Base-by-base conservation (phyloP, 2,113 vertebrate genomes). In the Hassar affinis region DNA sequence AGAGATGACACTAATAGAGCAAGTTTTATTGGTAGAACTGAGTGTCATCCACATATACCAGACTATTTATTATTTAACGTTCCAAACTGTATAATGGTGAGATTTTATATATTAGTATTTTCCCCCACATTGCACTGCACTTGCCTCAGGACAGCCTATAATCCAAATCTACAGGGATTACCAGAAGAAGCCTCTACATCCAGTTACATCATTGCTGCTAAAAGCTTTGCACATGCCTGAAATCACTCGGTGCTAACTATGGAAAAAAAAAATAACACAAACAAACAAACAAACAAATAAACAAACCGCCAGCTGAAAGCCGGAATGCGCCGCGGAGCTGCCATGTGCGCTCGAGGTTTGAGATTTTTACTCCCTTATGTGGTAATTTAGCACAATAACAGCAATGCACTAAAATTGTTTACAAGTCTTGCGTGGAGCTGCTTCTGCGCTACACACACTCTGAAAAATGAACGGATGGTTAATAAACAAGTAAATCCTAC, bases 141-240 rank as follows among this genome's bases (percentile, higher is more conserved):
- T 78, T 6, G 52, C 33, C 64, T 62, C 33, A 72, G 59, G 59
- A 72, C 38, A 78, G 38, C 22, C 25, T 52, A 45, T 35, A 80
- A 79, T 51, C 78, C 51, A 54, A 78, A 47, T 51, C 79, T 79
- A 42, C 12, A 49, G 47, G 76, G 76, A 78, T 74, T 74, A 78
- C 25, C 27, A 71, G 57, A 69, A 77, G 52, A 77, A 81, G 27
- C 52, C 15, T 27, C 69, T 77, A 80, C 14, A 57, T 51, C 56
- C 81, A 10, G 30, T 81, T 81, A 77, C 61, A 82, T 75, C 80
- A 76, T 25, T 74, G 30, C 75, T 61, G 59, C 42, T 82, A 80
- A 85, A 72, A 79, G 57, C 78, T 82, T 80, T 82, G 85, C 75
- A 85, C 38, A 49, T 27, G 66, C 54, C 52, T 54, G 75, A 81